phyloP scores from a whole-genome alignment of 2,113 vertebrate species.

The Mus musculus region DNA sequence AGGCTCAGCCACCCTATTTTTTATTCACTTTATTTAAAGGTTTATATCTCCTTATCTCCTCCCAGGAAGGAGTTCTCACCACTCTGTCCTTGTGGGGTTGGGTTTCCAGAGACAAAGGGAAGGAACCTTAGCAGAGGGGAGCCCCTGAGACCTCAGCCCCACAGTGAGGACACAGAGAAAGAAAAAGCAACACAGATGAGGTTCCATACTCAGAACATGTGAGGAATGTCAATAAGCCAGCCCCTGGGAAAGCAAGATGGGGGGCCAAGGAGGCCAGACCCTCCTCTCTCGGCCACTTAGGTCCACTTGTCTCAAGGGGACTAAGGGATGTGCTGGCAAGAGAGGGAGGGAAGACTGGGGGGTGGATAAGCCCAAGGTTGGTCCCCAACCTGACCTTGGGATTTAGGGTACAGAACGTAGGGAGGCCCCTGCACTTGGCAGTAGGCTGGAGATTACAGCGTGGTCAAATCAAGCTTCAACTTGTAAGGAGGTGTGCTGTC shows the following conservation, averaged over 20 bases:
- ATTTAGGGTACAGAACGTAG: neutral
- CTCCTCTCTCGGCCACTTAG: neutral
- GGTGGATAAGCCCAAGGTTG: neutral
- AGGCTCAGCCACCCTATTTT: neutral
- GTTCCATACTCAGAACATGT: slow-evolving; percentile 37
- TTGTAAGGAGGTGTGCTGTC: slow-evolving; percentile 74
- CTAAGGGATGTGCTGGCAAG: too few relatives aligned
- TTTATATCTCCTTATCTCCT: slow-evolving; percentile 59
- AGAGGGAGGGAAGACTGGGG: neutral
- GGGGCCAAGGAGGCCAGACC: too few relatives aligned
- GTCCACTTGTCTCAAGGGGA: neutral
- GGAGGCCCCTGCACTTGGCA: neutral
- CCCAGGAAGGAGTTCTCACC: neutral
- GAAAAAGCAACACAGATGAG: neutral
- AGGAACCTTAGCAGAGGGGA: neutral
- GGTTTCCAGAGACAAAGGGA: neutral
- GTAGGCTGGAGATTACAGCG: slow-evolving; percentile 56
- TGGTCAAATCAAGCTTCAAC: slow-evolving; percentile 77
- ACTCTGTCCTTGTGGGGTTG: neutral
- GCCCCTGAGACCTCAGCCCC: neutral
- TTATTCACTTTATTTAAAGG: slow-evolving; percentile 17
- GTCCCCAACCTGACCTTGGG: neutral
- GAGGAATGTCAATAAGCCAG: neutral
- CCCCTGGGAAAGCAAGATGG: neutral
- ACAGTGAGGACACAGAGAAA: neutral